Evolutionary conservation across 2,888 invertebrate genomes (phyloP).

Genomic region (Pristionchus exspectatus): DNA sequence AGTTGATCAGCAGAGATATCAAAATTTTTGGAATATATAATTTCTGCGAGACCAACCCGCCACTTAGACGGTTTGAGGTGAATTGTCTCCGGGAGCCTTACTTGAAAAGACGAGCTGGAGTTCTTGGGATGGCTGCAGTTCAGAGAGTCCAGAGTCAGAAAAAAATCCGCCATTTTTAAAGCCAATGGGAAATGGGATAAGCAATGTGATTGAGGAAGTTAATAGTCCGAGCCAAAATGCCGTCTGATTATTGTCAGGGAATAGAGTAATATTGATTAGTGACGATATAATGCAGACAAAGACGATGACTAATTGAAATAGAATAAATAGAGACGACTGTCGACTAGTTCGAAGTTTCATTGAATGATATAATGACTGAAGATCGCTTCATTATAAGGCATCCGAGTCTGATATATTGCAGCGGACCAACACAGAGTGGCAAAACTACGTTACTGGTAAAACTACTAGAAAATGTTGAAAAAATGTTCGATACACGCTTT

Average conservation of each 20-base stretch:
- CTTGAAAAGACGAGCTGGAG: neutral
- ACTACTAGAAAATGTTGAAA: no score
- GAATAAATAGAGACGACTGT: no score
- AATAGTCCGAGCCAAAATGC: neutral
- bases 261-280: neutral
- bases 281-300: neutral
- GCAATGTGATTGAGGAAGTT: neutral
- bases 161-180: neutral
- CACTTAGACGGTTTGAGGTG: neutral
- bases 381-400: neutral
- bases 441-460: neutral
- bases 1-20: neutral
- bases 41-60: neutral
- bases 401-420: neutral
- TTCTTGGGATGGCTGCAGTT: neutral
- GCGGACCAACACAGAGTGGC: neutral
- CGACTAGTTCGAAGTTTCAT: neutral
- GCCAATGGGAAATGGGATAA: neutral
- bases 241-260: neutral
- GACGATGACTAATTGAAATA: neutral
- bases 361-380: neutral
- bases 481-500: neutral
- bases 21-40: neutral
- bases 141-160: neutral
- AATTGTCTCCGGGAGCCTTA: neutral